Conservation (phyloP, 2,797 vertebrate species). For the Oreochromis grahami region DNA sequence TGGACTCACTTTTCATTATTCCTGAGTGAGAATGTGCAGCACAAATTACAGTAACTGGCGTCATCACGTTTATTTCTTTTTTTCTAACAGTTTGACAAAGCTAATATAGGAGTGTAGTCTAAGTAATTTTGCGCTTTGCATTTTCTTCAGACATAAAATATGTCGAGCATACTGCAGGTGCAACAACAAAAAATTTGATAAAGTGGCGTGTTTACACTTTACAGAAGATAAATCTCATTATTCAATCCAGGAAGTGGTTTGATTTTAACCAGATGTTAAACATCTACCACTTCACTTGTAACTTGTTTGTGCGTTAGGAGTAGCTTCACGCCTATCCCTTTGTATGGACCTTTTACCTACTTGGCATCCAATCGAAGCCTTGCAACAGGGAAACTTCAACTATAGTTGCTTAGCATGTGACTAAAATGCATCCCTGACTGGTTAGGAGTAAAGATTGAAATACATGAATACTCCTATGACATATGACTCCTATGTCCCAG, state of each 20-base stretch:
- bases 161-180: not conserved
- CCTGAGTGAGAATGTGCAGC: not conserved
- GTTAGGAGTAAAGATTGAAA: not conserved
- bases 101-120: not conserved
- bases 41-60: not conserved
- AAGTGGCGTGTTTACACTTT: not conserved
- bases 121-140: not conserved
- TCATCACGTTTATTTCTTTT: conserved; percentile 6
- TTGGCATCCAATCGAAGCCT: not conserved
- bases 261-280: not conserved
- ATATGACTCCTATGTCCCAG: not conserved
- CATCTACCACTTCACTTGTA: not conserved
- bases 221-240: not conserved
- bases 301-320: not conserved
- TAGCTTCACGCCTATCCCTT: not conserved
- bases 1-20: conserved; percentile 15
- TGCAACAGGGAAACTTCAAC: not conserved
- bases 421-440: not conserved
- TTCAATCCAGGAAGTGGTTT: not conserved
- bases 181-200: not conserved
- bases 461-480: not conserved
- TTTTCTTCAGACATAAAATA: not conserved
- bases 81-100: not conserved
- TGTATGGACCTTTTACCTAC: not conserved
- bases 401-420: not conserved